These are phyloP conservation scores for Amphilophus citrinellus DNA, from an alignment of 2,113 vertebrate species.

Conservation along the genomic window DNA sequence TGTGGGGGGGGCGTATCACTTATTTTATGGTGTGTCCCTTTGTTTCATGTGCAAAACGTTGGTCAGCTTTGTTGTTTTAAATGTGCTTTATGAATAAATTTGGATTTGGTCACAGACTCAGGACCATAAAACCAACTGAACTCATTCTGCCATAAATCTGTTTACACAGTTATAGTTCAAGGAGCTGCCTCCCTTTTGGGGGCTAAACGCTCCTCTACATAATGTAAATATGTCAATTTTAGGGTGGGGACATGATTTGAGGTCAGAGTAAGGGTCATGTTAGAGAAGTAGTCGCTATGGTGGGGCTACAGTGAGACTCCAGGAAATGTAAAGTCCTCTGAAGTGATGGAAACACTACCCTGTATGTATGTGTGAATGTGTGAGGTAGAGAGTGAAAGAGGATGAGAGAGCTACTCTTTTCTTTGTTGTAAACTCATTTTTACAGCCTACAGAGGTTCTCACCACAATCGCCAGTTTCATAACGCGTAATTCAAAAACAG, in stretches of 20 bases:
- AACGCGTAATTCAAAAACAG: conserved; percentile 29
- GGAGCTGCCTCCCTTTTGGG: background rate
- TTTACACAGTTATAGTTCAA: background rate
- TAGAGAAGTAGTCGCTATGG: background rate
- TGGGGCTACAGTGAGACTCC: background rate
- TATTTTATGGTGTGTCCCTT: too few relatives aligned
- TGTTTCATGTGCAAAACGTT: too few relatives aligned
- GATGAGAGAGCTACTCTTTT: background rate
- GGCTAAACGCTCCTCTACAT: background rate
- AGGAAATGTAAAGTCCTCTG: background rate
- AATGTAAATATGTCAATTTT: conserved; percentile 3
- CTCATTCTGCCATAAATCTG: conserved; percentile 1
- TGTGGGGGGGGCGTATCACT: too few relatives aligned
- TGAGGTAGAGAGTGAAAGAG: background rate
- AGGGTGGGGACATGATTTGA: background rate
- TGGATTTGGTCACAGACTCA: too few relatives aligned
- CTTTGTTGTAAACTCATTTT: conserved; percentile 39
- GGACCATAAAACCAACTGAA: background rate
- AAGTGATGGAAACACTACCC: conserved; percentile 2
- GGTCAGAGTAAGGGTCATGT: background rate
- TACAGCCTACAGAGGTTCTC: conserved; percentile 9
- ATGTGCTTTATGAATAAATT: too few relatives aligned
- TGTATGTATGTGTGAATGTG: conserved; percentile 1
- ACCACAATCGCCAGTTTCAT: conserved; percentile 19
- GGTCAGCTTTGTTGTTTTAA: too few relatives aligned